phyloP scores from a whole-genome alignment of 1,140 invertebrate genomes.

The Augochlora pura region DNA sequence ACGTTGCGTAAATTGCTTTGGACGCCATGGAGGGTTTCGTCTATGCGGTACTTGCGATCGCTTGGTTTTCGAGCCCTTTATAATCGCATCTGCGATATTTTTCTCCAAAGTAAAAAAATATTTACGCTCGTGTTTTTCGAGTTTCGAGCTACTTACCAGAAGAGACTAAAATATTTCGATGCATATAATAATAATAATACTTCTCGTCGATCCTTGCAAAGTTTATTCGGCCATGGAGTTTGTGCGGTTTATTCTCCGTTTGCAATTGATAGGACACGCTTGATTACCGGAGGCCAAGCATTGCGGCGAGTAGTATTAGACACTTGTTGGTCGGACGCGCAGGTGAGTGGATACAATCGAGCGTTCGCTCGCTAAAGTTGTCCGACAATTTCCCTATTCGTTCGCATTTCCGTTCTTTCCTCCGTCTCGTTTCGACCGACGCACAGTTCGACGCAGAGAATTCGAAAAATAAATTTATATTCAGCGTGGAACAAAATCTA shows the following conservation, averaged over 20 bases:
- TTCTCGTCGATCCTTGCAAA: background rate
- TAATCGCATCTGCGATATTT: too few species aligned
- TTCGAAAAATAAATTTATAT: too few species aligned
- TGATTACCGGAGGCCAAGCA: background rate
- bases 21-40: background rate
- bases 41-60: background rate
- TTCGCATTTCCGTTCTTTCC: background rate
- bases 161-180: too few species aligned
- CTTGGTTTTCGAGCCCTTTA: too few species aligned
- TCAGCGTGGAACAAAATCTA: too few species aligned
- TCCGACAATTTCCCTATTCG: background rate
- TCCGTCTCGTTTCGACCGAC: too few species aligned
- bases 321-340: constrained; percentile 40
- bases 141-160: too few species aligned
- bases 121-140: too few species aligned
- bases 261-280: background rate
- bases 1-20: background rate
- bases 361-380: background rate
- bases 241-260: background rate
- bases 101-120: too few species aligned
- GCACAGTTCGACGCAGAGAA: too few species aligned
- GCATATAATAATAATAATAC: too few species aligned
- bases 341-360: background rate
- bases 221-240: too few species aligned
- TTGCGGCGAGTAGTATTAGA: constrained; percentile 32